Base-by-base conservation (phyloP, 2,888 invertebrate species). In the Drosophila histrio region DNA sequence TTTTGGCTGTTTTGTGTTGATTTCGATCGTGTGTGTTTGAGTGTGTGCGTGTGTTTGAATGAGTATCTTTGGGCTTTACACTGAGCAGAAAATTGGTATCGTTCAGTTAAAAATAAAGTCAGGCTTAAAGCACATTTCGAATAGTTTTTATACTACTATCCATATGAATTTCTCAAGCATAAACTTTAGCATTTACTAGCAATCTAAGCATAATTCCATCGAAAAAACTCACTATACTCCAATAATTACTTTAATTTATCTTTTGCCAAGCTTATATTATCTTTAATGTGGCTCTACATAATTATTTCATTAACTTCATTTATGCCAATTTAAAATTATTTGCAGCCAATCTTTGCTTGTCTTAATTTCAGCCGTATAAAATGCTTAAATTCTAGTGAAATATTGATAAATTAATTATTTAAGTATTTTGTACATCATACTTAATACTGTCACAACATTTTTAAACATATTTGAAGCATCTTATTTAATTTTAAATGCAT, bases 31-130 rank as follows among this genome's bases (percentile, higher is more conserved):
- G 36, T 30, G n/a, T 19, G 43, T 52, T n/a, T n/a, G n/a, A n/a
- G 44, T 39, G 39, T 49, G 36, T 44, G 47, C 59, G 50, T 65
- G 54, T 65, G 49, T 32, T 36, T 76, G 50, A 68, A 50, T 81
- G 58, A 62, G 62, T 59, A 46, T 68, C 53, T 56, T 46, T 46
- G 43, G 28, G 39, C 44, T 46, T 53, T 82, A 82, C 87, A 82
- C 82, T 82, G 82, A 39, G 73, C 87, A 54, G 41, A 82, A 82
- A 73, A 11, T 17, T 9, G 30, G 19, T 30, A 15, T 4, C 38
- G 36, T 64, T 62, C 1, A 22, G 5, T 17, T 19, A 6, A 15
- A 4, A n/a, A 1, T 11, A 6, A 60, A 58, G 53, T 62, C 58
- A 21, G 65, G 77, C 73, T 74, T 71, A 26, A 26, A 22, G 1